Percentiles rank a stretch among this genome's conserved stretches.
These are phyloP conservation scores for Onychorhynchus coronatus DNA, from an alignment of 2,113 vertebrate genomes.

Conservation along the genomic window DNA sequence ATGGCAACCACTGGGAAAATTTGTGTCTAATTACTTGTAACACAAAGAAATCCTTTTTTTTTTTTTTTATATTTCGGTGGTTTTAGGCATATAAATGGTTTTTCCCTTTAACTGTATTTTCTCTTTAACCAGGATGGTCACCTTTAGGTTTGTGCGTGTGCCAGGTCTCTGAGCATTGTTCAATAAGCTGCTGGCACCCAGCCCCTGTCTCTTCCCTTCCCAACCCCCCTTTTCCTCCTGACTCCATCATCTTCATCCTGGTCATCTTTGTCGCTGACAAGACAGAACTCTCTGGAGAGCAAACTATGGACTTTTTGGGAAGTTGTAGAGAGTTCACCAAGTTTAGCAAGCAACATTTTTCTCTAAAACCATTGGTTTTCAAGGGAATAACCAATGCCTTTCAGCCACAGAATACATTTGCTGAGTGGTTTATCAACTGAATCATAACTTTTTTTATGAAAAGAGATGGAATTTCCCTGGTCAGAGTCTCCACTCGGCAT, in stretches of 20 bases:
- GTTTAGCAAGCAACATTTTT: not conserved
- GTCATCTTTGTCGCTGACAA: not conserved
- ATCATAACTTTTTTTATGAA: not conserved
- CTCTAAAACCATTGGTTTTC: not conserved
- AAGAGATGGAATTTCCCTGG: not conserved
- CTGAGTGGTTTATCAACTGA: not conserved
- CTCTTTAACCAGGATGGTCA: not conserved
- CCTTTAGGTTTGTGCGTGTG: too few species aligned
- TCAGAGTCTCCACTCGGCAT: not conserved
- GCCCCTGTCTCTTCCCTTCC: not conserved
- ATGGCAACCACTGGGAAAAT: not conserved
- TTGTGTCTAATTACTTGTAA: not conserved
- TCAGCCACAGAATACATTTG: not conserved
- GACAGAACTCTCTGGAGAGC: not conserved
- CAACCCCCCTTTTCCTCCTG: not conserved
- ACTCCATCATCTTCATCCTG: not conserved
- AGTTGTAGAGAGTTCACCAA: not conserved
- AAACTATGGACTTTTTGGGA: fast-evolving
- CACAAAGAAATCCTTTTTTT: not conserved
- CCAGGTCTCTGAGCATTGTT: not conserved
- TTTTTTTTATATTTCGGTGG: not conserved
- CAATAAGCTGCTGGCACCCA: not conserved
- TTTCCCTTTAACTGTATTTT: not conserved
- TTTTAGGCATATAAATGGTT: not conserved
- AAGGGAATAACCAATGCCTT: not conserved